Conservation (phyloP, 2,113 vertebrate genomes). For the Piliocolobus tephrosceles region DNA sequence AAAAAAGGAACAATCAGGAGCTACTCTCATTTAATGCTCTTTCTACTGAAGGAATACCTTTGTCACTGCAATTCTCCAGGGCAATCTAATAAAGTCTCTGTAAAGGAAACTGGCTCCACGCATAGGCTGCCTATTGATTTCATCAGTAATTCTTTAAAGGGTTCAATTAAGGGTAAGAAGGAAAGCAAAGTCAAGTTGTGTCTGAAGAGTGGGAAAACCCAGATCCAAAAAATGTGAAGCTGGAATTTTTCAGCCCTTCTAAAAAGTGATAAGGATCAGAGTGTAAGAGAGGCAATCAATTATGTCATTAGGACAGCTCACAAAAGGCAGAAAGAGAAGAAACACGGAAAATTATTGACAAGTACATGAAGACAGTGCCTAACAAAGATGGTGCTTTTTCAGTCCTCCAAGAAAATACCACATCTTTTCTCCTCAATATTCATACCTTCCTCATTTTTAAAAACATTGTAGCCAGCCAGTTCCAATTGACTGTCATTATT, state of each 20-base stretch:
- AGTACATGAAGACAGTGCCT: not conserved
- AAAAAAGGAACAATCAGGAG: not conserved
- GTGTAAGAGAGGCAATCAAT: not conserved
- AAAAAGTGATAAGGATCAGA: constrained; percentile 19
- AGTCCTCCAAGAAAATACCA: not conserved
- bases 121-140: constrained; percentile 32
- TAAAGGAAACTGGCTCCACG: constrained; percentile 50
- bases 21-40: not conserved
- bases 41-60: constrained; percentile 27
- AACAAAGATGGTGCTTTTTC: not conserved
- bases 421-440: not conserved
- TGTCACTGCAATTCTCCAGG: constrained; percentile 16
- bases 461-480: not conserved
- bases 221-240: not conserved
- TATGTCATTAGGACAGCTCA: constrained; percentile 3
- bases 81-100: constrained; percentile 40
- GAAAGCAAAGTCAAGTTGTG: not conserved
- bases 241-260: constrained; percentile 1
- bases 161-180: not conserved
- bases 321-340: not conserved
- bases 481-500: not conserved
- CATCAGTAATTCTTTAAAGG: constrained; percentile 22
- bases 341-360: not conserved
- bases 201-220: not conserved
- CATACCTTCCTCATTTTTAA: not conserved